phyloP scores from a whole-genome alignment of 2,113 vertebrate species.

The Myotis davidii region DNA sequence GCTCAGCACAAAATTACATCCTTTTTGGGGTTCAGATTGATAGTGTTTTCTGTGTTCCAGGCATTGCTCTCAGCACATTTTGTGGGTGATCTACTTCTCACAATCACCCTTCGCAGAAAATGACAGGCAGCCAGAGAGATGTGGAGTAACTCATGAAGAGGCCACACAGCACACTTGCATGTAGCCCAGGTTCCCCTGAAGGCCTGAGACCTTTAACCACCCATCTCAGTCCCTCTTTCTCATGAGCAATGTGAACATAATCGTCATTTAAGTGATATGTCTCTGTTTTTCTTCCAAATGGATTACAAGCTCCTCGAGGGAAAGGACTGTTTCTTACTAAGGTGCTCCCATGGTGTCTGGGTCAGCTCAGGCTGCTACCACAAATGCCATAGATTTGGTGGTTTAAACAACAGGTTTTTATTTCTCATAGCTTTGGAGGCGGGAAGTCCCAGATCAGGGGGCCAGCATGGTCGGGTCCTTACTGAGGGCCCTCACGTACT shows the following conservation, averaged over 20 bases:
- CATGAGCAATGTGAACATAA: neutral
- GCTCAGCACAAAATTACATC: neutral
- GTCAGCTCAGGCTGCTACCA: neutral
- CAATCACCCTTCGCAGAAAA: neutral
- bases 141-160: neutral
- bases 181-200: neutral
- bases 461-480: neutral
- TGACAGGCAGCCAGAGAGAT: neutral
- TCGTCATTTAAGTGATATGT: neutral
- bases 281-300: conserved; percentile 44
- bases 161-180: neutral
- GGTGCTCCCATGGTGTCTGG: neutral
- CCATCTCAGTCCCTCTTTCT: neutral
- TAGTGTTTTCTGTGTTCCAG: neutral
- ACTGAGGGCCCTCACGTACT: neutral
- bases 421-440: neutral
- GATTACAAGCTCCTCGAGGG: neutral
- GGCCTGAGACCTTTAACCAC: neutral
- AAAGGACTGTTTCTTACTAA: neutral
- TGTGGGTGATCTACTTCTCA: neutral
- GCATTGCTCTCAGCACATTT: neutral
- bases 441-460: neutral
- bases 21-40: neutral
- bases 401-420: neutral
- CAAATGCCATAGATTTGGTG: neutral